Evolutionary conservation across 2,113 vertebrate genomes (phyloP).

Genomic region (Menidia beryllina): DNA sequence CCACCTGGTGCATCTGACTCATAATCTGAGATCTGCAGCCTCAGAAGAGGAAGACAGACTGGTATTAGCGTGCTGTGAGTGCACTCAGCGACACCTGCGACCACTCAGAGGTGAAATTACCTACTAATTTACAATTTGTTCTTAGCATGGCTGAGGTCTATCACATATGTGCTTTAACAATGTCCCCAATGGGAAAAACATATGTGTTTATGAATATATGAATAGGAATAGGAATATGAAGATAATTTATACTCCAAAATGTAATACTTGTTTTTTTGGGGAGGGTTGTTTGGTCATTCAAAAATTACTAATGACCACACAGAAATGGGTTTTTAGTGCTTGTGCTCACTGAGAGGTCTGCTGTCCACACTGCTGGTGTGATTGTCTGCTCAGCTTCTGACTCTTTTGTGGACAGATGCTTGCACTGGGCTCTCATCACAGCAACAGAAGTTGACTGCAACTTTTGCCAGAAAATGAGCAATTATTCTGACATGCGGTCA

Average conservation of each 20-base stretch:
- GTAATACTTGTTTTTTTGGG: too few species aligned
- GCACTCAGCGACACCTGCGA: conserved; percentile 47
- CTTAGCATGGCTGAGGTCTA: not conserved
- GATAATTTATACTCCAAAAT: not conserved
- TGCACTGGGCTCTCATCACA: not conserved
- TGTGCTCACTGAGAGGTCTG: too few species aligned
- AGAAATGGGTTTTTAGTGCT: not conserved
- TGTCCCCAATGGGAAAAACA: not conserved
- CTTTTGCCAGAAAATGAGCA: not conserved
- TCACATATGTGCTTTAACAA: not conserved
- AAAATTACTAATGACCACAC: not conserved
- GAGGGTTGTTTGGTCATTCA: not conserved
- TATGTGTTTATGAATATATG: too few species aligned
- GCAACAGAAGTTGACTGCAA: too few species aligned
- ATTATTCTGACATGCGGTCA: not conserved
- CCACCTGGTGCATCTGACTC: conserved; percentile 75
- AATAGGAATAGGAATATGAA: too few species aligned
- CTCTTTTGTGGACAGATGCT: not conserved
- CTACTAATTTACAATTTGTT: conserved; percentile 9
- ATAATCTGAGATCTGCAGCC: conserved; percentile 65
- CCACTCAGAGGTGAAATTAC: not conserved
- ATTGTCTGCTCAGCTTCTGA: not conserved
- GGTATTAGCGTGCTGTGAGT: conserved; percentile 39
- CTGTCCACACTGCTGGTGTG: not conserved
- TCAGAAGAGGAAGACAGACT: conserved; percentile 59